These are phyloP conservation scores for Centropristis striata DNA, from an alignment of 2,113 vertebrate genomes.

Conservation along the genomic window DNA sequence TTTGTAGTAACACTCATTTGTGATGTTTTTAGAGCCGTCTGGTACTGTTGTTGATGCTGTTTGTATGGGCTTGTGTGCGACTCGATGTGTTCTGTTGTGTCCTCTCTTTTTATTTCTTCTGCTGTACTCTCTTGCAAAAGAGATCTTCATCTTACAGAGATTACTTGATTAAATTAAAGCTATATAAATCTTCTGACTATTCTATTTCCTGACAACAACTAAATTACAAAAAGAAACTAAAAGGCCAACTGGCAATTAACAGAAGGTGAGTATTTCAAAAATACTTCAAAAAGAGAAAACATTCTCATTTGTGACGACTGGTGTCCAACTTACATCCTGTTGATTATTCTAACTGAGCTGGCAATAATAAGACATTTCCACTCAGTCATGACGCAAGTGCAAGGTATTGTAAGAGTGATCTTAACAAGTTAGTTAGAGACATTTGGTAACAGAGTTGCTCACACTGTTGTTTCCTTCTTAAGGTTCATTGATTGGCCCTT, in stretches of 20 bases:
- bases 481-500: constrained; percentile 69
- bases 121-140: not conserved
- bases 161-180: not conserved
- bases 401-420: constrained; percentile 70
- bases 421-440: constrained; percentile 72
- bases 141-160: not conserved
- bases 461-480: constrained; percentile 62
- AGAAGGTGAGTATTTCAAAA: not conserved
- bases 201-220: constrained; percentile 3
- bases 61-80: not conserved
- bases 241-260: not conserved
- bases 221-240: not conserved
- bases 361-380: constrained; percentile 72
- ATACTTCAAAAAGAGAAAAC: not conserved
- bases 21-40: not conserved
- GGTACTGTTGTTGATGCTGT: not conserved
- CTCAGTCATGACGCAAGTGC: constrained; percentile 78
- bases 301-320: constrained; percentile 19
- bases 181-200: not conserved
- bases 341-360: constrained; percentile 67
- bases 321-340: constrained; percentile 42
- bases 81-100: not conserved
- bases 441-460: constrained; percentile 74
- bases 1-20: not conserved
- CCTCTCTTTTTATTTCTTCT: not conserved